phyloP scores from a whole-genome alignment of 2,113 vertebrate species.

The Opisthocomus hoazin region DNA sequence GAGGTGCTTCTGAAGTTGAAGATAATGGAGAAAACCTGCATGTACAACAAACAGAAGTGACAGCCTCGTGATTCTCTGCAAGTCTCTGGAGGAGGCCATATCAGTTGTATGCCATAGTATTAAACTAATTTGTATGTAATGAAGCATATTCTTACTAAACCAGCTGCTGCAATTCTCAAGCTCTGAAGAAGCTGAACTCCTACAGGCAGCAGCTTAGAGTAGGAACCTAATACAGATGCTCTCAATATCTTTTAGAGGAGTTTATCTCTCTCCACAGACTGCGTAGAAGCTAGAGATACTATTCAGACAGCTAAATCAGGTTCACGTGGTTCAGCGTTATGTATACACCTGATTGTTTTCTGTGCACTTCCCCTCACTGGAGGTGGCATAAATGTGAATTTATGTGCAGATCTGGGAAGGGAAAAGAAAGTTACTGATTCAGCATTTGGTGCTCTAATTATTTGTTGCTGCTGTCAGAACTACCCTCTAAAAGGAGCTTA shows the following conservation, averaged over 20 bases:
- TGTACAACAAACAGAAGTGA: neutral
- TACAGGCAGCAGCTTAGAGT: neutral
- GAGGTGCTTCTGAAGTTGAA: neutral
- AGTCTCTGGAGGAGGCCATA: neutral
- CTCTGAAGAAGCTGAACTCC: neutral
- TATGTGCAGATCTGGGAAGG: neutral
- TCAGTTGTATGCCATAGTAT: neutral
- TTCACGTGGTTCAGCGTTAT: neutral
- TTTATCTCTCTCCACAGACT: neutral
- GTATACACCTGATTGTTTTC: neutral
- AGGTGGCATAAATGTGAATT: neutral
- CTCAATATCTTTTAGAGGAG: neutral
- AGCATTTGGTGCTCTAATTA: neutral
- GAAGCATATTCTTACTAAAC: neutral
- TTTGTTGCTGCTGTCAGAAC: slow-evolving; percentile 2
- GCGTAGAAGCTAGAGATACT: neutral
- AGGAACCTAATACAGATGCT: neutral
- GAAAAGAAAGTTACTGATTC: neutral
- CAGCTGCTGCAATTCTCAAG: neutral
- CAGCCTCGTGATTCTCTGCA: neutral
- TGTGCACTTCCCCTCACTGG: neutral
- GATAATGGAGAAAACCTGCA: neutral
- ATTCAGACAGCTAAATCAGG: neutral
- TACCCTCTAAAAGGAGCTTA: neutral
- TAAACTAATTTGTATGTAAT: neutral